Percentiles rank a stretch among this genome's conserved stretches.
phyloP scores from a whole-genome alignment of 2,888 invertebrate genomes.

The Drosophila paucipuncta region DNA sequence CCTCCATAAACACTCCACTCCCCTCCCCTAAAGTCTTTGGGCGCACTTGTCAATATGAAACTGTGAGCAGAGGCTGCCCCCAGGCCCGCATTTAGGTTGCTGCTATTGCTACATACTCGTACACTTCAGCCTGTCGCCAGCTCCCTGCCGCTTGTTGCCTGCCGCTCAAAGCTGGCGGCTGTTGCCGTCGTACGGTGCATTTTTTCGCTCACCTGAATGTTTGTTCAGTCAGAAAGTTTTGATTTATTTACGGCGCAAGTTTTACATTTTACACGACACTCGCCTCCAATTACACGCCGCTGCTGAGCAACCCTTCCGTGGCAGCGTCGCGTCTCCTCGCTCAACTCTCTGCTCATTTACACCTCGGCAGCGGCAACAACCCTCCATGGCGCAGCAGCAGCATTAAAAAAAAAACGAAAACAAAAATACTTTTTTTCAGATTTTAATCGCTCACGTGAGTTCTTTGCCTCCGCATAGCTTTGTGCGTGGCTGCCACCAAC shows the following conservation, averaged over 20 bases:
- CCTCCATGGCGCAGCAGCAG: slow-evolving; percentile 53
- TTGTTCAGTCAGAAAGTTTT: slow-evolving; percentile 82
- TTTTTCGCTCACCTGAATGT: slow-evolving; percentile 81
- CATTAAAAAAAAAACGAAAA: slow-evolving; percentile 45
- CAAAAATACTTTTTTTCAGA: slow-evolving; percentile 79
- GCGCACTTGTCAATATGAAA: slow-evolving; percentile 75
- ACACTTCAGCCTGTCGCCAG: slow-evolving; percentile 19
- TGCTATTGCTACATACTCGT: slow-evolving; percentile 35
- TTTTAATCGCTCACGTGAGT: slow-evolving; percentile 82
- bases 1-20: slow-evolving; percentile 14
- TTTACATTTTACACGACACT: slow-evolving; percentile 82
- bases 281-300: slow-evolving; percentile 80
- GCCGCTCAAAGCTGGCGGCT: slow-evolving; percentile 35
- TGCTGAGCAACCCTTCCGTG: slow-evolving; percentile 62
- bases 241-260: slow-evolving; percentile 82
- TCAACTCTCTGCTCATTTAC: slow-evolving; percentile 74
- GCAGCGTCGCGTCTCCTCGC: slow-evolving; percentile 18
- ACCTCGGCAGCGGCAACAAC: slow-evolving; percentile 68
- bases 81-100: slow-evolving; percentile 53
- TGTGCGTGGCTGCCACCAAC: slow-evolving; percentile 13
- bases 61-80: slow-evolving; percentile 34
- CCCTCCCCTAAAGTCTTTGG: background rate
- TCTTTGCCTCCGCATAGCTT: slow-evolving; percentile 38
- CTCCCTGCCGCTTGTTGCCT: slow-evolving; percentile 11
- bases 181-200: slow-evolving; percentile 66